These are phyloP conservation scores for Noctua pronuba DNA, from an alignment of 2,888 invertebrate genomes.

Conservation along the genomic window DNA sequence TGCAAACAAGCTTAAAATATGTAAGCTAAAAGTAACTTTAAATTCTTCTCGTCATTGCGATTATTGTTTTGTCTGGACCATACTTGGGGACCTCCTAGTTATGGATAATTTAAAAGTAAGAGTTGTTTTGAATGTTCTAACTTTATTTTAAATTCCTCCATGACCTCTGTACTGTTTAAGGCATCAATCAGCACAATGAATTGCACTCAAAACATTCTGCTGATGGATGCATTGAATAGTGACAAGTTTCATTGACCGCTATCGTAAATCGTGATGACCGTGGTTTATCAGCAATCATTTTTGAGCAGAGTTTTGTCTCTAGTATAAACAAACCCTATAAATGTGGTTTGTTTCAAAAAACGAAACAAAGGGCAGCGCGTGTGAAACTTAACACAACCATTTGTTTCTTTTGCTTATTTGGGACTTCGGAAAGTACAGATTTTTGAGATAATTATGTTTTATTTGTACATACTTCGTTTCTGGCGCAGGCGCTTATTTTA, in stretches of 20 bases:
- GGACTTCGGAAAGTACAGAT: slow-evolving; percentile 1
- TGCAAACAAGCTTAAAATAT: too few species aligned
- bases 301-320: neutral
- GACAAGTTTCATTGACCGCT: too few species aligned
- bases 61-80: neutral
- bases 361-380: slow-evolving; percentile 1
- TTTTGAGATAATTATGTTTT: slow-evolving; percentile 13
- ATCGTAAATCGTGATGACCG: too few species aligned
- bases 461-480: neutral
- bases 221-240: too few species aligned
- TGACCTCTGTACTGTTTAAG: too few species aligned
- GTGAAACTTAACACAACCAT: slow-evolving; percentile 3
- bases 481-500: neutral
- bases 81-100: neutral
- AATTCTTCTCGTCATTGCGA: neutral
- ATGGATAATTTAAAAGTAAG: too few species aligned
- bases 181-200: neutral
- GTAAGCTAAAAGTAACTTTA: too few species aligned
- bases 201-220: neutral
- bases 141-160: too few species aligned
- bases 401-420: slow-evolving; percentile 10
- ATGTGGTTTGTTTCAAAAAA: neutral
- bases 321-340: neutral
- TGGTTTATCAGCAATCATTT: too few species aligned
- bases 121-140: too few species aligned